Conservation (phyloP, 1,140 invertebrate species). For the Diorhabda elongata region DNA sequence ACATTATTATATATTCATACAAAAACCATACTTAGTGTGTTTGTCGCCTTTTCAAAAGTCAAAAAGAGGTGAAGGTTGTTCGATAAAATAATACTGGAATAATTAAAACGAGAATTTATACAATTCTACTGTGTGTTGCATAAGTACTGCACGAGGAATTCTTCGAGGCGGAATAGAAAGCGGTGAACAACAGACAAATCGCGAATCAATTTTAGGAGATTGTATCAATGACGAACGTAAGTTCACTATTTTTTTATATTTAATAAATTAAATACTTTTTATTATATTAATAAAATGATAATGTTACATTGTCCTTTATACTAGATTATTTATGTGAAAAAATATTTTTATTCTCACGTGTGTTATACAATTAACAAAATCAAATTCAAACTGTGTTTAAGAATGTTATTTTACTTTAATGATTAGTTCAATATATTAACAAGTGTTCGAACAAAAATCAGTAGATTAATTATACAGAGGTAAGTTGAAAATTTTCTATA, state of each 20-base stretch:
- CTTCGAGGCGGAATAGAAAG: neutral
- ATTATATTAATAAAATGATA: too few relatives aligned
- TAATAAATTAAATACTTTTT: too few relatives aligned
- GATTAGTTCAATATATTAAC: too few relatives aligned
- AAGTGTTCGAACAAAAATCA: too few relatives aligned
- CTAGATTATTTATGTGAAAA: too few relatives aligned
- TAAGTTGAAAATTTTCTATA: too few relatives aligned
- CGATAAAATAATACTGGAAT: conserved; percentile 1
- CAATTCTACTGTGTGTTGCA: neutral
- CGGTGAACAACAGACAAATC: neutral
- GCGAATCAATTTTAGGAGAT: neutral
- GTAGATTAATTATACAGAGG: too few relatives aligned
- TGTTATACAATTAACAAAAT: too few relatives aligned
- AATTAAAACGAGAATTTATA: conserved; percentile 1
- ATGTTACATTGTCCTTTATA: too few relatives aligned
- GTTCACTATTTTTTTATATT: neutral
- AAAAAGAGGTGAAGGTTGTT: neutral
- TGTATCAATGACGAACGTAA: neutral
- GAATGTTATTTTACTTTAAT: too few relatives aligned
- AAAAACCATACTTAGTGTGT: neutral
- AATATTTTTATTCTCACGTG: too few relatives aligned
- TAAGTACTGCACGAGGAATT: neutral
- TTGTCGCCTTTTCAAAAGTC: neutral
- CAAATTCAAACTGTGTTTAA: too few relatives aligned
- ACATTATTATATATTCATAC: neutral